A percentile compares a stretch with the other conserved stretches of the same genome.
phyloP scores from a whole-genome alignment of 2,113 vertebrate species.

The Corythoichthys haematopterus region DNA sequence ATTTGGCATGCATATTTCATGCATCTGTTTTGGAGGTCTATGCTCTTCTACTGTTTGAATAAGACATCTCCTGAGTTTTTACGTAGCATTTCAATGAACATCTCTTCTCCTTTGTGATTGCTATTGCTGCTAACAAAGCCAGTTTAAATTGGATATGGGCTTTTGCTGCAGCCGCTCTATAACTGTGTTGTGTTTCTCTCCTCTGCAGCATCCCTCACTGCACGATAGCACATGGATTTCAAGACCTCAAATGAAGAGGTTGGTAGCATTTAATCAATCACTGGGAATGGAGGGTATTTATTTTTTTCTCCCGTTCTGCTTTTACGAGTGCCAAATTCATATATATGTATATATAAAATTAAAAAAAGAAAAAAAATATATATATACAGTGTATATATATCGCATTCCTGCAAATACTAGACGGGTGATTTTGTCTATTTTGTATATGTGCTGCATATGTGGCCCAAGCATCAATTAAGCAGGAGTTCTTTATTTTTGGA shows the following conservation, averaged over 20 bases:
- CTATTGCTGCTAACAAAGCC: conserved; percentile 32
- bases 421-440: neutral
- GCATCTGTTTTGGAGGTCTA: neutral
- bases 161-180: conserved; percentile 34
- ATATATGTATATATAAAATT: too few relatives aligned
- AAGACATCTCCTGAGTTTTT: neutral
- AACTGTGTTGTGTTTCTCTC: conserved; percentile 36
- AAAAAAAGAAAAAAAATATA: too few relatives aligned
- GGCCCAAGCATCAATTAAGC: neutral
- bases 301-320: neutral
- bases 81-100: conserved; percentile 1
- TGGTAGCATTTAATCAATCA: conserved; percentile 54
- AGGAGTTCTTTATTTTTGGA: neutral
- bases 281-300: conserved; percentile 9
- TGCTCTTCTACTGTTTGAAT: neutral
- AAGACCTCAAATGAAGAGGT: conserved; percentile 80
- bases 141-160: conserved; percentile 25
- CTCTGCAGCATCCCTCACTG: conserved; percentile 64
- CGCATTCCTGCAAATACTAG: neutral
- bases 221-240: conserved; percentile 79
- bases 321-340: conserved; percentile 1
- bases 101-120: neutral
- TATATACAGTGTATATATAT: neutral
- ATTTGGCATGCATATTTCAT: neutral
- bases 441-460: neutral